Base-by-base conservation (phyloP, 2,797 vertebrate genomes). In the Peromyscus nudipes region DNA sequence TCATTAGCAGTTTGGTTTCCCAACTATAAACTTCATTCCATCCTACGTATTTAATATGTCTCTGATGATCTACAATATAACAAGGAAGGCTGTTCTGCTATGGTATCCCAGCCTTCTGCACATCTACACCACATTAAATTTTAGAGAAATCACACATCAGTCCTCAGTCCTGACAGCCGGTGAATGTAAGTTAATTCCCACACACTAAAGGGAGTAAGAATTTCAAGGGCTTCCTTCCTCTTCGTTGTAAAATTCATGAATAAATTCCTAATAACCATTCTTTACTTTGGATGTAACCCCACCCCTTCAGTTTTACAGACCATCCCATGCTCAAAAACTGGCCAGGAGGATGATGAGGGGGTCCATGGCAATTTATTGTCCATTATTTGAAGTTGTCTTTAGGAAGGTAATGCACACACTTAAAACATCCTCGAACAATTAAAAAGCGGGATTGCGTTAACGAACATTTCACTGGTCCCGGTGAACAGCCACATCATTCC, bases 301-400 rank as follows among this genome's bases (percentile, higher is more conserved):
- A 90, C 11, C 43, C 55, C 14, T 95, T 80, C 69, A n/a, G 43
- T 97, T 91, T 92, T 83, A 76, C 91, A 81, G 65, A 76, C 2
- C 34, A 75, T 55, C 29, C 60, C 89, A 79, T 80, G 10, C 73
- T 97, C 52, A 97, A 92, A 85, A 96, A 96, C 1, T 75, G 46
- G 71, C 79, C 87, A 96, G 31, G 14, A 21, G 25, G n/a, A 95
- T 89, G 67, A 90, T 76, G 13, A 87, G 7, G 9, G 29, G 83
- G 86, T 95, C 64, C 76, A 79, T 0, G 31, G 11, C 4, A 57
- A 93, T 97, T 97, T 98, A 98, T 96, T 98, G 69, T 81, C 97
- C 60, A 87, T 93, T 93, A 95, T 94, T 96, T 89, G 88, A 69
- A 93, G 65, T 93, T 25, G 46, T 90, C 64, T 23, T 71, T 31